Conservation (phyloP, 2,888 invertebrate species). For the Aphidoletes aphidimyza region DNA sequence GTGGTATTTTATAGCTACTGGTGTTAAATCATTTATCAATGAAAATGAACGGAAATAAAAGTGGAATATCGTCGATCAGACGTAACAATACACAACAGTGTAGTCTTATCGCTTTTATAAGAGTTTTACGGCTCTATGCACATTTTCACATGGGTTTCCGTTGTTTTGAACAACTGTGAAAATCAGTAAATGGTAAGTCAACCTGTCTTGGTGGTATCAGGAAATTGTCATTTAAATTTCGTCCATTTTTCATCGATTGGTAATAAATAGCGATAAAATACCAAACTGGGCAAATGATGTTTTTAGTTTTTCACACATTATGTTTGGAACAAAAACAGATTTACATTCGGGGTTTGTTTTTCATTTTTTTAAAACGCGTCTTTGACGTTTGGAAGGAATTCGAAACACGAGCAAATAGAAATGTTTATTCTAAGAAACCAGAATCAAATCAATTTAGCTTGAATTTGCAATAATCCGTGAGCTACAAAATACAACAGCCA, state of each 20-base stretch:
- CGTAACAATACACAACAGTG: not conserved
- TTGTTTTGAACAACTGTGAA: too few relatives aligned
- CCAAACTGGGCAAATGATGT: not conserved
- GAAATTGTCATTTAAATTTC: too few relatives aligned
- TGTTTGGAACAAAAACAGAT: not conserved
- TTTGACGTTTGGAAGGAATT: conserved; percentile 37
- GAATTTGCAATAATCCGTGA: not conserved
- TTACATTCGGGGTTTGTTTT: not conserved
- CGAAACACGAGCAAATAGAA: conserved; percentile 24
- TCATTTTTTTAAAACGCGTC: not conserved
- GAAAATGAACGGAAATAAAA: not conserved
- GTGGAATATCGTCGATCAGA: not conserved
- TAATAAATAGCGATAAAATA: not conserved
- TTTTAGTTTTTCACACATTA: not conserved
- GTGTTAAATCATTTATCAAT: not conserved
- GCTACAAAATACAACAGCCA: conserved; percentile 46
- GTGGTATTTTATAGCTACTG: not conserved
- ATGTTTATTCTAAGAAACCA: not conserved
- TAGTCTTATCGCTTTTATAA: too few relatives aligned
- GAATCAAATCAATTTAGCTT: not conserved
- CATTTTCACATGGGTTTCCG: too few relatives aligned
- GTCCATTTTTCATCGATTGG: not conserved
- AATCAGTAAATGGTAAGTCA: too few relatives aligned
- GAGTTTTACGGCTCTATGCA: too few relatives aligned
- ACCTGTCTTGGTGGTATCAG: too few relatives aligned